Base-by-base conservation (phyloP, 2,888 invertebrate species). In the Platypus cylindrus region DNA sequence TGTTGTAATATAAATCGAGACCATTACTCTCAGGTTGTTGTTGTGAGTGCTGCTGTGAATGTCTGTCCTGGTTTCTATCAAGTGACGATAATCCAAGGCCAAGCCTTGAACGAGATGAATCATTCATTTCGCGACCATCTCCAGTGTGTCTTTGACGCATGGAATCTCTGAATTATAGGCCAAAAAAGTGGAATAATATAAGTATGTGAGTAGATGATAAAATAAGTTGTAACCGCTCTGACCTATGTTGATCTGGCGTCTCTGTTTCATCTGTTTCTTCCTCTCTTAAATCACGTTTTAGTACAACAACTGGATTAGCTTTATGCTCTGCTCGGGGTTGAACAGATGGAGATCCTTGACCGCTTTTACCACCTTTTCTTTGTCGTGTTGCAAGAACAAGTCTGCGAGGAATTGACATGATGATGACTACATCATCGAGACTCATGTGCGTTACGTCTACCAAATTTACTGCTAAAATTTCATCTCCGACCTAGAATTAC, bases 391-490 rank as follows among this genome's bases (percentile, higher is more conserved):
- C 91, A 45, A 98, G 73, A 45, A 97, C 80, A 55, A 98, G 70
- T 50, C 97, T 75, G 55, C 94, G 75, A 4, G 98, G 97, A 66
- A 98, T 98, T 55, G 94, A 94, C 91, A 98, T 95, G 54, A 97
- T 90, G 55, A 97, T 91, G 48, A 98, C 98, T 45, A 98, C 98
- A 63, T 98, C 98, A 63, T 98, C 97, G 53, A 98, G 69, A 48
- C 91, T 90, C 94, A 97, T 97, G 54, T 86, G 79, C 45, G 91
- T 84, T 48, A 98, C 97, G 61, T 95, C 94, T 47, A 98, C 97
- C 56, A 94, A 71, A 65, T 98, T 98, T 38, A 98, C 95, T 22
- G 94, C 93, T 50, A 98, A 68, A 56, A 98, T 95, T 70, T 98
- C 97, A 64, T 98, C 97, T 28, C 95, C 95, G 32, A 97, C 94